These are phyloP conservation scores for Gambusia holbrooki DNA, from an alignment of 2,113 vertebrate species.

Conservation along the genomic window DNA sequence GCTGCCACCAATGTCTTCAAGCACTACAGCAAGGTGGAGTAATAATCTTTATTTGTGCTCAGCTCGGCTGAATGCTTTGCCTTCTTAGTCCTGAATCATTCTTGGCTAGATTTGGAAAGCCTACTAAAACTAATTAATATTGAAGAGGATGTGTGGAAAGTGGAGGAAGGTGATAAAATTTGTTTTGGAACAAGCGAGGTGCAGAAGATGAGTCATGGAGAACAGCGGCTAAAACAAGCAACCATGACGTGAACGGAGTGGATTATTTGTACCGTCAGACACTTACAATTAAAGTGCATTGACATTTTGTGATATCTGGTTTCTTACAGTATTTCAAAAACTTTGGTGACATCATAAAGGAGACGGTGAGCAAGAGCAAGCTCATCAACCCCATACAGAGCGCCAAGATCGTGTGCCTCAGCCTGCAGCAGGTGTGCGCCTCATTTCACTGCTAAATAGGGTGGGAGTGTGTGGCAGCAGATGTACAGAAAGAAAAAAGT, in stretches of 20 bases:
- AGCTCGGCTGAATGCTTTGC: constrained; percentile 5
- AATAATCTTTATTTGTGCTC: background rate
- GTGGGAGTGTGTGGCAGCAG: background rate
- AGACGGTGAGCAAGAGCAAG: constrained; percentile 82
- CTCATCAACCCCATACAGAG: constrained; percentile 82
- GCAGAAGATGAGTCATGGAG: constrained; percentile 50
- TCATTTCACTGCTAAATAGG: background rate
- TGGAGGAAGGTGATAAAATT: constrained; percentile 57
- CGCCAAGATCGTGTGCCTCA: constrained; percentile 85
- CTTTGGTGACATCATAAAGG: constrained; percentile 93
- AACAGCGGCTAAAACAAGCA: constrained; percentile 42
- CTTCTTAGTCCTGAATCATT: constrained; percentile 2
- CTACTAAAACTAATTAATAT: constrained; percentile 4
- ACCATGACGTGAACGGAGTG: background rate
- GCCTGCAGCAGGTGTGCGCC: constrained; percentile 86
- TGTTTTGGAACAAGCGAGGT: constrained; percentile 36
- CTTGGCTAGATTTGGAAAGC: constrained; percentile 14
- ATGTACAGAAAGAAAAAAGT: constrained; percentile 2
- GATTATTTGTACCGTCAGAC: constrained; percentile 26
- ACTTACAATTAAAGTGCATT: constrained; percentile 21
- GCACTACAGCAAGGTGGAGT: constrained; percentile 86
- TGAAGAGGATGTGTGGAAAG: constrained; percentile 28
- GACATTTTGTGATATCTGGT: background rate
- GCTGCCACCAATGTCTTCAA: constrained; percentile 87
- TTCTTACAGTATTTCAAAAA: constrained; percentile 84